Conservation (phyloP, 2,888 invertebrate species). For the Alviniconcha strummeri region DNA sequence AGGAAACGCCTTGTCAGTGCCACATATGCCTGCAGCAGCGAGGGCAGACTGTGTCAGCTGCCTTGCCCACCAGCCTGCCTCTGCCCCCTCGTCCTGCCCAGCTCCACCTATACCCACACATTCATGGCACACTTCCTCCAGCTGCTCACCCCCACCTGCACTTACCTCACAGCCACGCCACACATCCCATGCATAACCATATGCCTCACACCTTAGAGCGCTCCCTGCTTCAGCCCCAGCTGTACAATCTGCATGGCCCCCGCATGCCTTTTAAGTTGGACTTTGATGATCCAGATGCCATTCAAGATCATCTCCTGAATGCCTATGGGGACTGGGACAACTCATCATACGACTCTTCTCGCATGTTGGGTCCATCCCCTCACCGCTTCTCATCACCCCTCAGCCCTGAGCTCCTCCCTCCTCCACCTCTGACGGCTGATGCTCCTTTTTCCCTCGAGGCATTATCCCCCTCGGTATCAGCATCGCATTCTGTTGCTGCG, state of each 20-base stretch:
- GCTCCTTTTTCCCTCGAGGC: conserved; percentile 56
- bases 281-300: conserved; percentile 65
- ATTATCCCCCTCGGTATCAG: conserved; percentile 8
- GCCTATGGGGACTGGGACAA: conserved; percentile 72
- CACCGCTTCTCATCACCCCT: conserved; percentile 45
- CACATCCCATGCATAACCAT: conserved; percentile 14
- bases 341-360: conserved; percentile 58
- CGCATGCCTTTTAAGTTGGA: conserved; percentile 64
- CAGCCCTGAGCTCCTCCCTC: conserved; percentile 63
- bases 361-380: conserved; percentile 52
- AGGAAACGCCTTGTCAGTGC: conserved; percentile 67
- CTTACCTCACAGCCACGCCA: conserved; percentile 26
- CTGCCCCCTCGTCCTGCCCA: conserved; percentile 65
- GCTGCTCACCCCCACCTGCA: conserved; percentile 38
- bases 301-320: conserved; percentile 69
- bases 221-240: conserved; percentile 67
- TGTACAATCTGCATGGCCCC: conserved; percentile 68
- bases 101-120: conserved; percentile 70
- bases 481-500: conserved; percentile 12
- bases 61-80: conserved; percentile 58
- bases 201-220: conserved; percentile 26
- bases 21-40: conserved; percentile 70
- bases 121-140: conserved; percentile 62
- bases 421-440: conserved; percentile 58
- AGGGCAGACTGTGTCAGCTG: conserved; percentile 65